phyloP scores from a whole-genome alignment of 2,888 invertebrate species.

The Dorcus hopei region DNA sequence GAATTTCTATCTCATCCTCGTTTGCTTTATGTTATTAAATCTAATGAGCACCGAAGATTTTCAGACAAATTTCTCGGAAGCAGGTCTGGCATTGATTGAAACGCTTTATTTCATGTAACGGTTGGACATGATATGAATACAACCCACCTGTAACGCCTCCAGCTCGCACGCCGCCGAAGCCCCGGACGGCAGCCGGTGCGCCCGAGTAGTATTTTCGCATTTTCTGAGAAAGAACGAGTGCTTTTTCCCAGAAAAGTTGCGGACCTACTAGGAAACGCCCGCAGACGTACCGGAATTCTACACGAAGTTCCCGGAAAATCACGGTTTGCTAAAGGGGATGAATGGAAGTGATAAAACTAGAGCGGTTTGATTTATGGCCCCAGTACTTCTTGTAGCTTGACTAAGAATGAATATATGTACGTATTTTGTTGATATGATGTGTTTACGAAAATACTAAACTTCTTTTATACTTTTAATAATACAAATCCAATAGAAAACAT shows the following conservation, averaged over 20 bases:
- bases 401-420: no score
- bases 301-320: not conserved
- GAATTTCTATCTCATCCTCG: conserved; percentile 16
- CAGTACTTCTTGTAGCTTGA: no score
- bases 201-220: conserved; percentile 23
- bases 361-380: no score
- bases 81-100: conserved; percentile 29
- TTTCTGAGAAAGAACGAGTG: conserved; percentile 20
- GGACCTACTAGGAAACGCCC: not conserved
- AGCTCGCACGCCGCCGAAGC: conserved; percentile 3
- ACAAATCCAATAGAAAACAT: no score
- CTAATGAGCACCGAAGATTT: conserved; percentile 31
- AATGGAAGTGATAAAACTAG: no score
- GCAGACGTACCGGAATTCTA: not conserved
- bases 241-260: not conserved
- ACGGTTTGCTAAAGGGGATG: no score
- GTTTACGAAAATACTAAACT: no score
- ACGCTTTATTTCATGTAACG: conserved; percentile 26
- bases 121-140: conserved; percentile 16
- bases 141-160: conserved; percentile 8
- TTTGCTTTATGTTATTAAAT: conserved; percentile 26
- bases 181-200: not conserved
- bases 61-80: conserved; percentile 32
- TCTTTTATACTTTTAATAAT: no score
- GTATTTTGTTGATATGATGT: no score